Evolutionary conservation across 2,888 invertebrate species (phyloP).

Genomic region (Synergus gifuensis): DNA sequence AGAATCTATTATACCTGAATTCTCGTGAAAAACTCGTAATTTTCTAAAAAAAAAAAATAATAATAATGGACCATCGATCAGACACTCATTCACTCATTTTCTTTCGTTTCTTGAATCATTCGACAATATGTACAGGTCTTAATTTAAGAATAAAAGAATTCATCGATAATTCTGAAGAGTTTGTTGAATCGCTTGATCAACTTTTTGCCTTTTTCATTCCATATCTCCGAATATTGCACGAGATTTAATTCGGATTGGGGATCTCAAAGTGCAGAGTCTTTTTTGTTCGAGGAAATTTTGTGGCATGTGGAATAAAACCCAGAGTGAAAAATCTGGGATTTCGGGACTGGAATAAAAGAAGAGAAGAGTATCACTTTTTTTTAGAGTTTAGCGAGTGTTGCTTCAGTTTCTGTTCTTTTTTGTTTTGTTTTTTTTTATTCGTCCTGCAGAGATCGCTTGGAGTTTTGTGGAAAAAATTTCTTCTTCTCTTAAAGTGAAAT

Average conservation of each 20-base stretch:
- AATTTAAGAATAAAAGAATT: slow-evolving; percentile 30
- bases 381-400: neutral
- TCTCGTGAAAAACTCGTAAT: slow-evolving; percentile 40
- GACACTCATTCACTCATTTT: slow-evolving; percentile 28
- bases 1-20: neutral
- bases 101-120: slow-evolving; percentile 16
- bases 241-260: slow-evolving; percentile 1
- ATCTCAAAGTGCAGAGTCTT: slow-evolving; percentile 1
- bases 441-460: slow-evolving; percentile 16
- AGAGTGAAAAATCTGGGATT: slow-evolving; percentile 10
- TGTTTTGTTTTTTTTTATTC: slow-evolving; percentile 37
- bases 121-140: slow-evolving; percentile 25
- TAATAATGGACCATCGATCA: slow-evolving; percentile 11
- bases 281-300: slow-evolving; percentile 16
- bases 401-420: slow-evolving; percentile 23
- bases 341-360: slow-evolving; percentile 24
- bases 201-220: neutral
- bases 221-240: slow-evolving; percentile 30
- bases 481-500: neutral
- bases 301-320: slow-evolving; percentile 32
- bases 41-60: neutral
- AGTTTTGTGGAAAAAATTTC: neutral
- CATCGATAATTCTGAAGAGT: neutral
- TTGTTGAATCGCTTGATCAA: neutral
- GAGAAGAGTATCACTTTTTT: slow-evolving; percentile 6